Evolutionary conservation across 2,888 invertebrate genomes (phyloP).

Genomic region (Julus scanicus): DNA sequence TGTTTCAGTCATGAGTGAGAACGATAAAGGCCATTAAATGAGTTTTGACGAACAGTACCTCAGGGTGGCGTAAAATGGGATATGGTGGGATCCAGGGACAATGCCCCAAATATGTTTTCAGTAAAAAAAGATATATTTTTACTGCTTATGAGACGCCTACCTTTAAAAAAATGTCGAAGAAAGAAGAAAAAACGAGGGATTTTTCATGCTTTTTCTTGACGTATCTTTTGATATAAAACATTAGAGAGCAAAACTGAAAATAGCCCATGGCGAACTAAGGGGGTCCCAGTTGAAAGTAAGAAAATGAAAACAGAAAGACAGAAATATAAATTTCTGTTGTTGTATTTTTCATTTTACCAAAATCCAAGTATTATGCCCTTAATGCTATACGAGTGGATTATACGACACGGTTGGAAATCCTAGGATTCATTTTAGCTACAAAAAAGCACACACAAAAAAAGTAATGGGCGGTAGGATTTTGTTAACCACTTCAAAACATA

Average conservation of each 20-base stretch:
- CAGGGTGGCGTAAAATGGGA: constrained; percentile 45
- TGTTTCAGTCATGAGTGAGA: constrained; percentile 47
- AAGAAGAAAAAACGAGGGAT: neutral
- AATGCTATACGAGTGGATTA: neutral
- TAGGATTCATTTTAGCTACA: no score
- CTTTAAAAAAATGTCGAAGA: neutral
- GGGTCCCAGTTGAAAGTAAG: neutral
- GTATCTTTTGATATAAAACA: constrained; percentile 25
- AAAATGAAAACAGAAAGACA: neutral
- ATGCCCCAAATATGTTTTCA: constrained; percentile 43
- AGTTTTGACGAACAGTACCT: constrained; percentile 47
- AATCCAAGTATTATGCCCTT: neutral
- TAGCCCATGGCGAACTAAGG: constrained; percentile 10
- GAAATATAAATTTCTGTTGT: neutral
- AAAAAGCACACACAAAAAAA: no score
- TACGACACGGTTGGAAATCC: neutral
- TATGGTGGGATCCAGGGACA: constrained; percentile 22
- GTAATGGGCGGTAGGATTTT: no score
- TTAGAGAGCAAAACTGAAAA: constrained; percentile 30
- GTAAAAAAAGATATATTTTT: constrained; percentile 46
- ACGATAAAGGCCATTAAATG: constrained; percentile 40
- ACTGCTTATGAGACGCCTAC: constrained; percentile 18
- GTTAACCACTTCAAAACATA: no score
- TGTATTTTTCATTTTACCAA: neutral
- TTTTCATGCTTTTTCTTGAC: neutral